Conservation (phyloP, 92 coral and sea anemone genomes). For the Bergia puertoricense region DNA sequence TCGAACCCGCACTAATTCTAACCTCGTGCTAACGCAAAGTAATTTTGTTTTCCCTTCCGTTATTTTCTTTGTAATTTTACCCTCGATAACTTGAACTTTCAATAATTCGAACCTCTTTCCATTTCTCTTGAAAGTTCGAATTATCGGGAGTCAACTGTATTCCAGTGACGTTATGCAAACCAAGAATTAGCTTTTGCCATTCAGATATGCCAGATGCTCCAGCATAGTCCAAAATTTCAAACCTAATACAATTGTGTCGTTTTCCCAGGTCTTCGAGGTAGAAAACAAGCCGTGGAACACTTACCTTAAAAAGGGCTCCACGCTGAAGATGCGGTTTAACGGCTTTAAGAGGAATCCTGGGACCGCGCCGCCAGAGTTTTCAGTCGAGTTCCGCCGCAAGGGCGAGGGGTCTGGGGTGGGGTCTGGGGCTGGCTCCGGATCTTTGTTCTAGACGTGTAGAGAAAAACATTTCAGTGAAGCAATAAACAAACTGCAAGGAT, state of each 20-base stretch:
- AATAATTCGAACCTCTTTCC: no score
- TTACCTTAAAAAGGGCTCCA: background rate
- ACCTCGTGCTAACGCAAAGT: no score
- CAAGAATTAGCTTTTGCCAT: background rate
- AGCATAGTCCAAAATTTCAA: background rate
- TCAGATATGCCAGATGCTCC: background rate
- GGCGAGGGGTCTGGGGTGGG: conserved; percentile 26
- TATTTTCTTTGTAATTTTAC: no score
- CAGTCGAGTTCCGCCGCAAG: conserved; percentile 35
- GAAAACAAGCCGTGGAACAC: conserved; percentile 34
- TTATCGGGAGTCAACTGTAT: no score
- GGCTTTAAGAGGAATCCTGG: conserved; percentile 21
- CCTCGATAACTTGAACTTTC: no score
- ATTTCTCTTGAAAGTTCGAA: no score
- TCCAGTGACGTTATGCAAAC: background rate
- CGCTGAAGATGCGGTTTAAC: conserved; percentile 28
- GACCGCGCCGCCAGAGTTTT: conserved; percentile 13
- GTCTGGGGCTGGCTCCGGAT: conserved; percentile 20
- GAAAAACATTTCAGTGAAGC: background rate
- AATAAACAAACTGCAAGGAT: no score
- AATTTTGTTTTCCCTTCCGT: no score
- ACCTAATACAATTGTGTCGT: background rate
- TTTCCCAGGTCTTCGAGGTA: conserved; percentile 29
- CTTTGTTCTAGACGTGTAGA: background rate
- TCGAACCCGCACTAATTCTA: no score